Base-by-base conservation (phyloP, 2,797 vertebrate species). In the Pogonophryne albipinna region DNA sequence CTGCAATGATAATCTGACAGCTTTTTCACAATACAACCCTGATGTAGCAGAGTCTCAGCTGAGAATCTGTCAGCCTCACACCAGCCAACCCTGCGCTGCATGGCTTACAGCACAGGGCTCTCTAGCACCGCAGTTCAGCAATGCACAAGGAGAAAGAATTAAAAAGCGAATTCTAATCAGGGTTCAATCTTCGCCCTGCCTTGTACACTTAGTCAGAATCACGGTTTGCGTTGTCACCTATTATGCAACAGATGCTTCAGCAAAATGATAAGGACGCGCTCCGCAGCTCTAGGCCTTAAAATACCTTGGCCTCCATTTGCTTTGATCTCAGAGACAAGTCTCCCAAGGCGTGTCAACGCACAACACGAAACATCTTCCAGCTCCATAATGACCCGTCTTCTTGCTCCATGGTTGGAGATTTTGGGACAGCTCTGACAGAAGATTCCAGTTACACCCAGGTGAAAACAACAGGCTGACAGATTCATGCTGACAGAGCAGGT, bases 381-480 rank as follows among this genome's bases (percentile, higher is more conserved):
- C 68, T 71, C 80, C 72, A 46, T 85, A 84, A 88, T 84, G 81
- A 90, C 87, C 88, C 66, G 7, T 72, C 79, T 78, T 60, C 71
- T 52, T 17, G 46, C 49, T 62, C 71, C 82, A 71, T 4, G 12
- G 76, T 78, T 85, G 82, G 34, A 38, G 8, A 38, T 38, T 38
- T 38, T 9, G 34, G 34, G 75, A 80, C 79, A 63, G 76, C 31
- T 63, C 62, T 84, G 88, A 90, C 89, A 86, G 83, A 85, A 71
- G 86, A 85, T 53, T 19, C 78, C 12, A 58, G 86, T 82, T 83
- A 74, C 66, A 78, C 63, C 64, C 85, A 83, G 87, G 87, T 90
- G 86, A 74, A 80, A 87, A 85, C 87, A 91, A 78, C 79, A 76
- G 79, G 71, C 67, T 74, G 87, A 74, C 85, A 82, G 69, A 91